Base-by-base conservation (phyloP, 2,888 invertebrate genomes). In the Diachrysia chrysitis region DNA sequence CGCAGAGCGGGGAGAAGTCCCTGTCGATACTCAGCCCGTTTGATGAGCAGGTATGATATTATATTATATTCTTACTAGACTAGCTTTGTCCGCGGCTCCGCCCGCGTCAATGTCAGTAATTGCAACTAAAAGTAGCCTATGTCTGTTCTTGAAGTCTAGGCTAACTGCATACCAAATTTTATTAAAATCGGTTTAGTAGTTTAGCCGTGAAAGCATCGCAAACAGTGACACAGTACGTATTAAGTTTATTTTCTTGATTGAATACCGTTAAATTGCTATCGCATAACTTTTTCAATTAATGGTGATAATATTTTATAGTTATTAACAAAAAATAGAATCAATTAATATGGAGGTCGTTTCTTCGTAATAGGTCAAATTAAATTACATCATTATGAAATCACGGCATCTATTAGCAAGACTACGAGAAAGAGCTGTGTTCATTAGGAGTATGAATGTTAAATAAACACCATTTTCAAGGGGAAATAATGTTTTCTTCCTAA, bases 11-110 rank as follows among this genome's bases (percentile, higher is more conserved):
- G 23, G 95, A 95, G 72, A 95, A 95, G 83, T 95, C 95, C 29
- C 85, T 95, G 73, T 95, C 95, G 58, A 95, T 98, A 81, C 96
- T 98, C 82, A 98, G 98, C 88, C 98, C 98, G 2, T 98, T 98
- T 91, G 98, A 99, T 95, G 98, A 99, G 89, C 95, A 95, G 94
- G 95, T 95, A 76, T n/a, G n/a, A n/a, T n/a, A n/a, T n/a, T n/a
- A 25, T 5, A 25, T 25, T 25, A 25, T 2, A 25, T 29, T 3
- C 1, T 16, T 35, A 35, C 29, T 25, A 25, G 25, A 25, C 25
- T 25, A 25, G 25, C 25, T 25, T 25, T 25, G 25, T 25, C 25
- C 5, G 25, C 25, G 25, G 25, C 25, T 25, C 25, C 25, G 5
- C 25, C 25, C 25, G 25, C 5, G 5, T 3, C 2, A 25, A 25